Evolutionary conservation across 2,113 vertebrate genomes (phyloP), one percentile per base, ranked within the genome.

Genomic region (Hemiprocne comata): DNA sequence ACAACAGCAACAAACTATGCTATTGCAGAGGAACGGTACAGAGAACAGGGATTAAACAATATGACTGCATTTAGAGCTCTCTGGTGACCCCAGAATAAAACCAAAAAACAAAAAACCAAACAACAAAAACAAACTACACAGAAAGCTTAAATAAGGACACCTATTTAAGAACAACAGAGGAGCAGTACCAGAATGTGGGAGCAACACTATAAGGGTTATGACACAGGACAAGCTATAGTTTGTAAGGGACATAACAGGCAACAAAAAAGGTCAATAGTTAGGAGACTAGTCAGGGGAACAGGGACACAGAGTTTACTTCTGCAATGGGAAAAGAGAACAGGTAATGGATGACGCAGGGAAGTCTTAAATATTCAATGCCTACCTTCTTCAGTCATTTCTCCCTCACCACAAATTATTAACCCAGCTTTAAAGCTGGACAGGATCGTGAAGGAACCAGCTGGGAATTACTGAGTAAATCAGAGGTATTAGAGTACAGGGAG

Each of bases 111-210:
- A 48, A 48, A 18, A 34, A 48, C 26, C 53, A n/a, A 93, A 55
- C 6, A 28, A 24, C 1, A 11, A 53, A 53, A 53, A 26, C 3
- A 46, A 46, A 18, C 40, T 60, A 24, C 12, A 90, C 2, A 71
- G 80, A 81, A 84, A 85, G 36, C 76, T 86, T 92, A 93, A 93
- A 88, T 84, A 90, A 89, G 66, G 65, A 81, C 76, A 92, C 29
- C 69, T 89, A 92, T 84, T 84, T 92, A 92, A 75, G 61, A 80
- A 61, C 34, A 64, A 78, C 13, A 74, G 48, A 84, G 51, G 31
- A 95, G 77, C 10, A 62, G 40, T 51, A 86, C 31, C n/a, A 88
- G 69, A 53, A 87, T 65, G 34, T 12, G 57, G 34, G 25, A 89
- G 31, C 19, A 57, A 60, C 13, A 53, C 55, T 90, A 55, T 26